phyloP scores from a whole-genome alignment of 2,888 invertebrate genomes.

The Eupithecia subumbrata region DNA sequence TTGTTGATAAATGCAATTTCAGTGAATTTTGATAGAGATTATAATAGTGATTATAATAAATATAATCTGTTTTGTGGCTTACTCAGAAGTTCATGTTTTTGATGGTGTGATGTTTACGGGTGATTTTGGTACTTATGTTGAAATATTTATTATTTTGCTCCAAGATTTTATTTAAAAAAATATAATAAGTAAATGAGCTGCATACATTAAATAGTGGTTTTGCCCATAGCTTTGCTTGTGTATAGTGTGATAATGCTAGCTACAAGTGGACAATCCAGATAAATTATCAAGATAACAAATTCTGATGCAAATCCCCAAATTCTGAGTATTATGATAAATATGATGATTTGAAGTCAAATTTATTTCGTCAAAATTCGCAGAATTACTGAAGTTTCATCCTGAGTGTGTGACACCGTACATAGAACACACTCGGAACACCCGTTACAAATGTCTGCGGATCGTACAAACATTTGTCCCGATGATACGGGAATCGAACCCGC shows the following conservation, averaged over 20 bases:
- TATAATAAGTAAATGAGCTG: neutral
- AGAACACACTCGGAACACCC: too few relatives aligned
- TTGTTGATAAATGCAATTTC: neutral
- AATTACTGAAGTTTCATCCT: too few relatives aligned
- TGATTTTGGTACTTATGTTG: neutral
- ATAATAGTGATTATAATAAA: too few relatives aligned
- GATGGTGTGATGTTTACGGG: neutral
- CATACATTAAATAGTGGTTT: neutral
- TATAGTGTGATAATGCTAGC: neutral
- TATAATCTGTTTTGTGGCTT: neutral
- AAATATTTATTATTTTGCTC: too few relatives aligned
- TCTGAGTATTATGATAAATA: neutral
- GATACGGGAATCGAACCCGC: too few relatives aligned
- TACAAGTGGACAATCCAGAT: neutral
- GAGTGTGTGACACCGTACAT: too few relatives aligned
- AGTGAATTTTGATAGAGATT: neutral
- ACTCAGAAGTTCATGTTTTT: neutral
- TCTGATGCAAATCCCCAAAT: neutral
- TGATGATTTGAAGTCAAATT: neutral
- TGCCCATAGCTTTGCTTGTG: neutral
- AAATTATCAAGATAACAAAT: neutral
- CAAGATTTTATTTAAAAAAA: too few relatives aligned
- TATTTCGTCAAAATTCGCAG: neutral
- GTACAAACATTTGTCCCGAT: too few relatives aligned
- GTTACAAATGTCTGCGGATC: too few relatives aligned